phyloP scores from a whole-genome alignment of 2,888 invertebrate species.

The Anagyrus pseudococci region DNA sequence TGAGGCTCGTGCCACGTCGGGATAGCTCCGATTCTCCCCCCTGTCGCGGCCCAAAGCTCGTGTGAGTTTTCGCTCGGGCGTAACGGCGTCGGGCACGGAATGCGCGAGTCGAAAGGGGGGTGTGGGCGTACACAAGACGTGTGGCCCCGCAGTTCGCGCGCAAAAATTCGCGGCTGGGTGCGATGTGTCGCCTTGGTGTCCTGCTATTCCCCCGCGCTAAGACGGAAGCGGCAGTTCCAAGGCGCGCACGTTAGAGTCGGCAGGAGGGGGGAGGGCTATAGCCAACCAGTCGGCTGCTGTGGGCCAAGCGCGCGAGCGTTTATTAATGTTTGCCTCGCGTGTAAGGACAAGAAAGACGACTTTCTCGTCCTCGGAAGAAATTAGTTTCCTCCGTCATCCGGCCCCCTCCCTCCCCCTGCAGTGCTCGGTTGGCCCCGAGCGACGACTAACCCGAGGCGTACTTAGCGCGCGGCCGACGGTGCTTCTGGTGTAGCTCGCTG shows the following conservation, averaged over 20 bases:
- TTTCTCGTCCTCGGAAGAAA: slow-evolving; percentile 32
- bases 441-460: slow-evolving; percentile 11
- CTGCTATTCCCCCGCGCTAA: too few relatives aligned
- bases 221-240: slow-evolving; percentile 36
- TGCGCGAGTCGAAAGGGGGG: background rate
- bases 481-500: too few relatives aligned
- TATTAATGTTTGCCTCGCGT: slow-evolving; percentile 38
- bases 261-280: too few relatives aligned
- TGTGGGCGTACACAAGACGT: slow-evolving; percentile 3
- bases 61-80: slow-evolving; percentile 8
- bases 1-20: too few relatives aligned
- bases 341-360: slow-evolving; percentile 27
- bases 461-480: too few relatives aligned
- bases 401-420: background rate
- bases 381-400: slow-evolving; percentile 16
- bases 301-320: slow-evolving; percentile 19
- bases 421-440: background rate
- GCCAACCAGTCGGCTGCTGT: too few relatives aligned
- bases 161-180: slow-evolving; percentile 22
- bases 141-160: background rate
- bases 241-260: too few relatives aligned
- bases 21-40: too few relatives aligned
- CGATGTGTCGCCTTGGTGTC: too few relatives aligned
- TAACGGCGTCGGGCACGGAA: background rate
- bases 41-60: too few relatives aligned